Evolutionary conservation across 2,797 vertebrate species (phyloP), one percentile per base, ranked within the genome.

Genomic region (Rhinoraja longicauda): DNA sequence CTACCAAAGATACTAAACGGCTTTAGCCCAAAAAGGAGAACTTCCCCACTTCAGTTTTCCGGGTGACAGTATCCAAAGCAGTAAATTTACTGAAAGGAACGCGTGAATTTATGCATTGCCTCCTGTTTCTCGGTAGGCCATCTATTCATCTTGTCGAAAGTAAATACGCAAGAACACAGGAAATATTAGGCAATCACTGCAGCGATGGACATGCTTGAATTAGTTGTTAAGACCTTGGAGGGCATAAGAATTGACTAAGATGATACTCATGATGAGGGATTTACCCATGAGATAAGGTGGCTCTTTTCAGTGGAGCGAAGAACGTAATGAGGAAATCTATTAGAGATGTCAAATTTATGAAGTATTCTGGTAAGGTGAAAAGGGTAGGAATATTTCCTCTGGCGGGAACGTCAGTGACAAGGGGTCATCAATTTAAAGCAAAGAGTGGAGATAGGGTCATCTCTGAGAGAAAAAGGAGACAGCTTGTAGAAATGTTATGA

Each of bases 211-310:
- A 26, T 82, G 53, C 5, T 12, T 26, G 29, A 64, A 62, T 64
- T 88, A 88, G 59, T 32, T 88, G 84, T 15, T 53, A 88, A 17
- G 84, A 88, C 84, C n/a, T 64, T 88, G 29, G 84, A 64, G 57
- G 19, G 59, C 29, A 19, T 88, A 64, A 64, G 13, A 88, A 88
- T 32, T 64, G 59, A n/a, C 57, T 57, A 62, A 59, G 4, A 62
- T 84, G 4, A 59, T 59, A 29, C 53, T 84, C 8, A 4, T 64
- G n/a, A 32, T 64, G 57, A 86, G 57, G 62, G 13, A 62, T 86
- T 86, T 86, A 64, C 15, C n/a, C 62, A 8, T 7, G 59, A 86
- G 59, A 86, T 86, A 64, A 86, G 26, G 75, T 29, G 76, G 76
- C 76, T 36, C 76, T 78, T 39, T 86, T 86, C 59, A 64, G n/a